Percentiles rank a stretch among this genome's conserved stretches.
Evolutionary conservation across 2,797 vertebrate genomes (phyloP).

Genomic region (Mormyrus hasselquistii): DNA sequence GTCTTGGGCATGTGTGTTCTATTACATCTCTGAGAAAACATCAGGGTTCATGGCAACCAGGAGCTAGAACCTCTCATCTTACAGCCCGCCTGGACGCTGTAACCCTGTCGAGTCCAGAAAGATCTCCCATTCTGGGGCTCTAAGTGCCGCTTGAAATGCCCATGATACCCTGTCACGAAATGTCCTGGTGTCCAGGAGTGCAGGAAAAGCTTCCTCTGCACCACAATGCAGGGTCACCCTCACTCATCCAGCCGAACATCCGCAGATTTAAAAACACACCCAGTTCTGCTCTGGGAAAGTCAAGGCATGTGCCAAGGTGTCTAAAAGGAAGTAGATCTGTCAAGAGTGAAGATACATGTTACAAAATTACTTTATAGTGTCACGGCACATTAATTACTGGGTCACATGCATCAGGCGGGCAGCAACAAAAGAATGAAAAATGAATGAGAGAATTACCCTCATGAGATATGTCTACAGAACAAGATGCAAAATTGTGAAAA

Average conservation of each 20-base stretch:
- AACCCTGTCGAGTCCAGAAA: neutral
- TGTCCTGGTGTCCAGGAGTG: neutral
- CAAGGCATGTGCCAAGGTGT: neutral
- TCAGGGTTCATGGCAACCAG: neutral
- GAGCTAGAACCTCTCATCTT: neutral
- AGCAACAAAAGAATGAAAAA: neutral
- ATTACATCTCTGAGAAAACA: neutral
- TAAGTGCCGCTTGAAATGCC: neutral
- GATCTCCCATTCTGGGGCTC: neutral
- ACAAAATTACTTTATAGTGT: neutral
- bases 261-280: neutral
- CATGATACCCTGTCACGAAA: neutral
- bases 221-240: neutral
- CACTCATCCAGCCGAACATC: neutral
- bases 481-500: neutral
- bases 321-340: neutral
- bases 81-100: neutral
- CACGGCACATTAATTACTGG: neutral
- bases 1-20: neutral
- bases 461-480: neutral
- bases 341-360: neutral
- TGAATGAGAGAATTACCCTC: neutral
- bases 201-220: neutral
- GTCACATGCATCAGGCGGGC: neutral
- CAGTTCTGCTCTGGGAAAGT: neutral